Percentiles rank a stretch among this genome's conserved stretches.
phyloP scores from a whole-genome alignment of 2,888 invertebrate species.

The Ophion costatus region DNA sequence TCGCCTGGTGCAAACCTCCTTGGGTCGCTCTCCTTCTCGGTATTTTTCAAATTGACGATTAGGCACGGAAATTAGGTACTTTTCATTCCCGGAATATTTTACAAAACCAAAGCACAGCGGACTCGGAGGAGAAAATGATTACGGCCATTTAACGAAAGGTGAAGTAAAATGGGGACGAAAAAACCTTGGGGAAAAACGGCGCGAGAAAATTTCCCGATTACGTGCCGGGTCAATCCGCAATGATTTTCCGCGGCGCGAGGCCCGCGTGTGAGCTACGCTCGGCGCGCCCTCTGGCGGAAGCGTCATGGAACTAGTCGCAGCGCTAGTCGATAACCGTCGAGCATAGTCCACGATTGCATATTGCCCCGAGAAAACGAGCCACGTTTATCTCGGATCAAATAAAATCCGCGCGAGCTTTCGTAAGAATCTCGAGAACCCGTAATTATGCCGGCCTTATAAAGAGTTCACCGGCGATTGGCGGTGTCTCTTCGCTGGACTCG shows the following conservation, averaged over 20 bases:
- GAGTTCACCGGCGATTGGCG: constrained; percentile 39
- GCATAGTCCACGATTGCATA: background rate
- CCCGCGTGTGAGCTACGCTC: constrained; percentile 32
- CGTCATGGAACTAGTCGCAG: constrained; percentile 24
- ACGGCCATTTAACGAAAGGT: no score
- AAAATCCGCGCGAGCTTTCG: constrained; percentile 26
- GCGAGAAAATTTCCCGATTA: background rate
- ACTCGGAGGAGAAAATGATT: no score
- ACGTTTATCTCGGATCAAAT: background rate
- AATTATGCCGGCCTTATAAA: constrained; percentile 58
- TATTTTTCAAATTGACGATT: background rate
- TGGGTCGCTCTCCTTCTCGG: background rate
- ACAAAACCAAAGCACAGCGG: no score
- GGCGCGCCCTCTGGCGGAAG: constrained; percentile 39
- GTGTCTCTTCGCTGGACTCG: constrained; percentile 30
- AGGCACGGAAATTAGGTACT: background rate
- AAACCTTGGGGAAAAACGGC: background rate
- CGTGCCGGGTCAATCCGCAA: constrained; percentile 31
- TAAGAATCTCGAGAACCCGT: constrained; percentile 43
- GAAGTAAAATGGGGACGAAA: no score
- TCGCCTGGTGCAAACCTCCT: background rate
- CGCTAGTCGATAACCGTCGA: constrained; percentile 43
- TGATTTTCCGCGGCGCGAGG: background rate
- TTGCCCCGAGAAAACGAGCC: constrained; percentile 7
- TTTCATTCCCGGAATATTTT: background rate